These are phyloP conservation scores for Luidia sarsii DNA, from an alignment of 53 echinoderm and acorn worm species.

Conservation along the genomic window DNA sequence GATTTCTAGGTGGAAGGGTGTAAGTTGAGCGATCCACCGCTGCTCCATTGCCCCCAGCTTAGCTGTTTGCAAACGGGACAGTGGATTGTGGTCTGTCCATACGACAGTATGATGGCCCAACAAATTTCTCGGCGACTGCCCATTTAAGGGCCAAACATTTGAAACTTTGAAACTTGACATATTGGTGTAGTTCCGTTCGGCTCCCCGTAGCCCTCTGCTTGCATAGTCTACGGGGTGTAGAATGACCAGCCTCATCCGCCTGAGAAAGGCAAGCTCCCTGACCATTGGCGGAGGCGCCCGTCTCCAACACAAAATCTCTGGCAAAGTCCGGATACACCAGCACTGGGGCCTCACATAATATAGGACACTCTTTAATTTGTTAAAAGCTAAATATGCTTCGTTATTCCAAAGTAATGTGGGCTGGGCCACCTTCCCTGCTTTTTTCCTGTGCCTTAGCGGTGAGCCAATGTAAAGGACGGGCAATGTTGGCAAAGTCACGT, in stretches of 20 bases:
- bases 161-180: slow-evolving; percentile 37
- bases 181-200: slow-evolving; percentile 38
- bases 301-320: slow-evolving; percentile 48
- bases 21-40: slow-evolving; percentile 59
- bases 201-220: slow-evolving; percentile 22
- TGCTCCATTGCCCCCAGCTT: slow-evolving; percentile 60
- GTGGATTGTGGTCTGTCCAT: slow-evolving; percentile 61
- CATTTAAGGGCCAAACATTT: slow-evolving; percentile 6
- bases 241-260: slow-evolving; percentile 7
- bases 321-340: slow-evolving; percentile 47
- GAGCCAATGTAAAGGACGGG: slow-evolving; percentile 37
- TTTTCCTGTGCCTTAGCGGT: slow-evolving; percentile 12
- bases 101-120: slow-evolving; percentile 9
- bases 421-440: slow-evolving; percentile 33
- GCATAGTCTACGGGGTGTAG: slow-evolving; percentile 38
- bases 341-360: slow-evolving; percentile 50
- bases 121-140: slow-evolving; percentile 57
- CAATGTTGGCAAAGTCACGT: slow-evolving; percentile 12
- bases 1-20: slow-evolving; percentile 51
- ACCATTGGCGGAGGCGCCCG: slow-evolving; percentile 30
- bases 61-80: slow-evolving; percentile 41
- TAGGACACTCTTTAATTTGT: slow-evolving; percentile 5
- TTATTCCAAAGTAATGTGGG: slow-evolving; percentile 32
- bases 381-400: slow-evolving; percentile 9
- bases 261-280: slow-evolving; percentile 24